Conservation (phyloP, 2,888 invertebrate genomes). For the Cryptophagus acutangulus region DNA sequence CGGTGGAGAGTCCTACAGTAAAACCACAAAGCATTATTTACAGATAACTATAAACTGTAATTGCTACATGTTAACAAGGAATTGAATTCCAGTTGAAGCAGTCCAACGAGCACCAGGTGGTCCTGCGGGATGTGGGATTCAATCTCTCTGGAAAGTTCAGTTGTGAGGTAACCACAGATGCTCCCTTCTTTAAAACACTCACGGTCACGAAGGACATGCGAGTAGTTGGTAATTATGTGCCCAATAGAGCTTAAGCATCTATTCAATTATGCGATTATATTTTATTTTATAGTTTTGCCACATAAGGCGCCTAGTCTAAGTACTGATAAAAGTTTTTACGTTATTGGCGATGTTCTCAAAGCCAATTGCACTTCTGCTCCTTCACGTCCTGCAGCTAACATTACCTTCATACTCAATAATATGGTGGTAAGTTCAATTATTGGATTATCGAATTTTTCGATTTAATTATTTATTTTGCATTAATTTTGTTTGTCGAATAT, state of each 20-base stretch:
- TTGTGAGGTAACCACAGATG: constrained; percentile 75
- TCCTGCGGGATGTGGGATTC: constrained; percentile 65
- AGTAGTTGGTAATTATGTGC: constrained; percentile 64
- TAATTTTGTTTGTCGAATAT: no score
- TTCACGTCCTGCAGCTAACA: constrained; percentile 67
- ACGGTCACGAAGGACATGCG: constrained; percentile 63
- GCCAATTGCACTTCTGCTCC: constrained; percentile 81
- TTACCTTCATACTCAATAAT: constrained; percentile 74
- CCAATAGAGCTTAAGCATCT: no score
- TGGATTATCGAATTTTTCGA: no score
- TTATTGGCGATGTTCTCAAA: constrained; percentile 66
- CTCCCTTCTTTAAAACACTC: constrained; percentile 66
- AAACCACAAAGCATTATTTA: constrained; percentile 1
- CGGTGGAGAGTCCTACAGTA: background rate
- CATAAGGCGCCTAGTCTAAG: constrained; percentile 60
- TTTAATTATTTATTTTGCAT: no score
- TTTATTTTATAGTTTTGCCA: constrained; percentile 61
- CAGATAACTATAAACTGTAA: constrained; percentile 1
- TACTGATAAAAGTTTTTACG: constrained; percentile 68
- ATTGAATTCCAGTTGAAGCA: constrained; percentile 58
- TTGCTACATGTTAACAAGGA: constrained; percentile 8
- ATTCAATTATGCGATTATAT: background rate
- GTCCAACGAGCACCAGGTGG: constrained; percentile 72
- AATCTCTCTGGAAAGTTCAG: constrained; percentile 72
- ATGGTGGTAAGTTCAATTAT: constrained; percentile 64